phyloP scores from a whole-genome alignment of 2,888 invertebrate genomes.

The Phoenoteleia sp. region DNA sequence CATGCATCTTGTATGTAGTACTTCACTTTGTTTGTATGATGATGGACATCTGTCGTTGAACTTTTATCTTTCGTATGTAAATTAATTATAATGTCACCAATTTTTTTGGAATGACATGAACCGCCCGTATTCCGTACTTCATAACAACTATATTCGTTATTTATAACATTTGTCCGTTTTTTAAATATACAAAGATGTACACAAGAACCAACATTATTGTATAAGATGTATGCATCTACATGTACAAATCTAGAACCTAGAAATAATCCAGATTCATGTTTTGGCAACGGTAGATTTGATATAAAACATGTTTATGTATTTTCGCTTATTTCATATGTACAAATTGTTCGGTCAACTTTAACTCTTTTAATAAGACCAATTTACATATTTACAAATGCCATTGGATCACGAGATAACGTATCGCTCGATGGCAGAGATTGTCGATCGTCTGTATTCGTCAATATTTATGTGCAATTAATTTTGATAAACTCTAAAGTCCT shows the following conservation, averaged over 20 bases:
- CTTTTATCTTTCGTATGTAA: constrained; percentile 10
- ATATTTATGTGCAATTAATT: constrained; percentile 41
- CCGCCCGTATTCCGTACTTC: constrained; percentile 35
- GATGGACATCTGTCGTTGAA: constrained; percentile 21
- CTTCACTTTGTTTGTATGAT: constrained; percentile 49
- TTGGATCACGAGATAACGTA: constrained; percentile 75
- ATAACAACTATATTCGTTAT: constrained; percentile 68
- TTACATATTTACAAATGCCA: constrained; percentile 83
- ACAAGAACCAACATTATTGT: constrained; percentile 83
- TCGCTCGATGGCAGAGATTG: constrained; percentile 82
- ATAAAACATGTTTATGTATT: constrained; percentile 81
- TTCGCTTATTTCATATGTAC: constrained; percentile 76
- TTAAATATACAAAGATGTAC: constrained; percentile 84
- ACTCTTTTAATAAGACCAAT: constrained; percentile 77
- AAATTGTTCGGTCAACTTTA: constrained; percentile 80
- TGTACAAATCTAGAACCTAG: too few relatives aligned
- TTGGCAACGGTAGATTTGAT: constrained; percentile 84
- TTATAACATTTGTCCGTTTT: constrained; percentile 74
- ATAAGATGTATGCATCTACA: constrained; percentile 75
- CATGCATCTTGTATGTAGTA: constrained; percentile 65
- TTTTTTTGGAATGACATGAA: constrained; percentile 26
- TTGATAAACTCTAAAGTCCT: constrained; percentile 14
- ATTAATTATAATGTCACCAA: constrained; percentile 1
- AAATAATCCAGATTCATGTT: constrained; percentile 79
- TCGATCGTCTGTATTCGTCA: constrained; percentile 79